Evolutionary conservation across 1,140 invertebrate genomes (phyloP).

Genomic region (Sesamia nonagrioides): DNA sequence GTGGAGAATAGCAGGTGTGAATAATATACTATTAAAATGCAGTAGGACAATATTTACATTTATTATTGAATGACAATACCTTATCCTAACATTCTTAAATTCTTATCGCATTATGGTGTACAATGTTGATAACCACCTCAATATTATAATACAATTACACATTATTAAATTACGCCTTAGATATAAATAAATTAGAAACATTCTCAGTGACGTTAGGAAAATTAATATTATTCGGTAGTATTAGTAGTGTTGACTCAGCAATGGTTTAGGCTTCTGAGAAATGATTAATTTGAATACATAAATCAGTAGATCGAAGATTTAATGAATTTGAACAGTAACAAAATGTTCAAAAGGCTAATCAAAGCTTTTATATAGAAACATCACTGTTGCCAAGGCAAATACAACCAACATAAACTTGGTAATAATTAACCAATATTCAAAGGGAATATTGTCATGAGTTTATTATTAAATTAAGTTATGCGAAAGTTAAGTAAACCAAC

Average conservation of each 20-base stretch:
- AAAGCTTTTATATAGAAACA: neutral
- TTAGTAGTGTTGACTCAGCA: conserved; percentile 13
- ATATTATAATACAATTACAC: conserved; percentile 64
- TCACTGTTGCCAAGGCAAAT: neutral
- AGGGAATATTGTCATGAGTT: neutral
- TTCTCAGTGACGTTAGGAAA: conserved; percentile 25
- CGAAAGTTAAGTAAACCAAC: too few relatives aligned
- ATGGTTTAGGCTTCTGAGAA: neutral
- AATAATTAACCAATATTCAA: conserved; percentile 6
- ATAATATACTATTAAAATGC: conserved; percentile 44
- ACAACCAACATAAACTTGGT: too few relatives aligned
- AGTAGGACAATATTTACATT: conserved; percentile 70
- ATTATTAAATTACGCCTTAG: conserved; percentile 71
- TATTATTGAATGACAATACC: conserved; percentile 55
- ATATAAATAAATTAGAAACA: conserved; percentile 73
- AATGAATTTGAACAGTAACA: neutral
- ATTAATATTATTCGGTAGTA: conserved; percentile 40
- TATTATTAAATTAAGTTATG: too few relatives aligned
- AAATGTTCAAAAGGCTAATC: neutral
- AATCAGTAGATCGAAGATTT: neutral
- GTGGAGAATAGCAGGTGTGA: neutral
- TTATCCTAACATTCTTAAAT: conserved; percentile 40
- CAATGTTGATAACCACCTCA: conserved; percentile 51
- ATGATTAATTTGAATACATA: neutral
- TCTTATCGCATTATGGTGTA: conserved; percentile 58